Percentiles rank a stretch among this genome's conserved stretches.
Evolutionary conservation across 2,888 invertebrate genomes (phyloP).

Genomic region (Lasioglossum leucozonium): DNA sequence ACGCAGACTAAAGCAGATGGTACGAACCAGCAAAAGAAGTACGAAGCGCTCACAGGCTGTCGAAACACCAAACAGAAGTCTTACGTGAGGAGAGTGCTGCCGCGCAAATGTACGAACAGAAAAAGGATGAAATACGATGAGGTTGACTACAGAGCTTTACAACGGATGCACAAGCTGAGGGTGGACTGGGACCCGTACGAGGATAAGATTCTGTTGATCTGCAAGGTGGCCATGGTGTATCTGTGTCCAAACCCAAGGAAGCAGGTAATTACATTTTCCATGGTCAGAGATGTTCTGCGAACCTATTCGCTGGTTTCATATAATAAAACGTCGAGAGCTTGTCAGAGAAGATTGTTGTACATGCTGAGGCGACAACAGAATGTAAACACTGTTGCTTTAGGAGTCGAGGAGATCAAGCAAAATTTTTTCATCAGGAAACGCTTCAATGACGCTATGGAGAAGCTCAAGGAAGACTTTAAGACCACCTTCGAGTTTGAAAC

Average conservation of each 20-base stretch:
- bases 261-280: constrained; percentile 84
- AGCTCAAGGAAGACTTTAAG: constrained; percentile 78
- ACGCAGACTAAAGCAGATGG: constrained; percentile 11
- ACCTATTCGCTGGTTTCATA: constrained; percentile 84
- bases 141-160: constrained; percentile 88
- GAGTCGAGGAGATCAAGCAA: constrained; percentile 87
- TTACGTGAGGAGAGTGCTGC: constrained; percentile 78
- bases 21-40: constrained; percentile 41
- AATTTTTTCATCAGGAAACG: constrained; percentile 85
- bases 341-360: constrained; percentile 88
- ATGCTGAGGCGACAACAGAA: constrained; percentile 87
- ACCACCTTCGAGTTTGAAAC: constrained; percentile 74
- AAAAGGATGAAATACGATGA: constrained; percentile 86
- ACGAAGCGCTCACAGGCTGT: constrained; percentile 36
- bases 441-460: constrained; percentile 83
- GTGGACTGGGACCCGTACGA: constrained; percentile 89
- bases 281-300: constrained; percentile 87
- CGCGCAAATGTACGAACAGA: constrained; percentile 70
- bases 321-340: constrained; percentile 90
- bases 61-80: constrained; percentile 69
- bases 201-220: constrained; percentile 89
- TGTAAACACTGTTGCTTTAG: constrained; percentile 87
- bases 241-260: constrained; percentile 84
- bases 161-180: constrained; percentile 87
- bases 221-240: constrained; percentile 88